These are phyloP conservation scores for Melieria picta DNA, from an alignment of 2,888 invertebrate species.

Conservation along the genomic window DNA sequence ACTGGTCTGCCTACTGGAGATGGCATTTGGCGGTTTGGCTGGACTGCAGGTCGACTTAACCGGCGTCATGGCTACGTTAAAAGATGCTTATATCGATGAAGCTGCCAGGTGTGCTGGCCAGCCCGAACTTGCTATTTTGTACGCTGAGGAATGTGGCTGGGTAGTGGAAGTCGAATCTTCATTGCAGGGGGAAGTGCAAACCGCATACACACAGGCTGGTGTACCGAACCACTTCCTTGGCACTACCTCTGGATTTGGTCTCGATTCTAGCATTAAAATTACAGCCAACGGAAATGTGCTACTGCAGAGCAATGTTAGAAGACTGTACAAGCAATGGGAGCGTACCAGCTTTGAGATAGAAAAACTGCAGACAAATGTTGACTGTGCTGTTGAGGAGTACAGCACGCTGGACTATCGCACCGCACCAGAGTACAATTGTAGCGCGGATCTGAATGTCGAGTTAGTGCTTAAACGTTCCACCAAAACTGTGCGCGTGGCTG, in stretches of 20 bases:
- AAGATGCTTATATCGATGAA: constrained; percentile 42
- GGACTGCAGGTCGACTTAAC: constrained; percentile 77
- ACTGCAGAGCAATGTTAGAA: constrained; percentile 73
- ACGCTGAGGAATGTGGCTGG: constrained; percentile 89
- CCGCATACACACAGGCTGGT: constrained; percentile 71
- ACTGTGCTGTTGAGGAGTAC: constrained; percentile 84
- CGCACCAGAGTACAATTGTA: constrained; percentile 77
- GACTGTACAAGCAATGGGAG: constrained; percentile 89
- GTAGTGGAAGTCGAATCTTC: constrained; percentile 76
- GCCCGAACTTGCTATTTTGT: constrained; percentile 75
- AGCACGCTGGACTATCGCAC: constrained; percentile 74
- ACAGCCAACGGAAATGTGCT: constrained; percentile 54
- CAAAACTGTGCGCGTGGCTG: constrained; percentile 79
- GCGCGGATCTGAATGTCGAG: constrained; percentile 73
- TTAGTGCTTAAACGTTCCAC: constrained; percentile 57
- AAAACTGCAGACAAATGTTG: constrained; percentile 81
- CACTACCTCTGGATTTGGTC: constrained; percentile 73
- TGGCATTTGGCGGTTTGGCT: constrained; percentile 93
- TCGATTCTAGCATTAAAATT: constrained; percentile 65
- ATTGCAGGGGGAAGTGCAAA: constrained; percentile 71
- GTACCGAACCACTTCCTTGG: constrained; percentile 78
- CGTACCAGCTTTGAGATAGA: constrained; percentile 94
- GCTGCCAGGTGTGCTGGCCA: constrained; percentile 61
- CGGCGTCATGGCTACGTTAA: constrained; percentile 62
- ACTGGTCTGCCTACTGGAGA: constrained; percentile 88